Evolutionary conservation across 1,140 invertebrate species (phyloP).

Genomic region (Saccostrea glomerata): DNA sequence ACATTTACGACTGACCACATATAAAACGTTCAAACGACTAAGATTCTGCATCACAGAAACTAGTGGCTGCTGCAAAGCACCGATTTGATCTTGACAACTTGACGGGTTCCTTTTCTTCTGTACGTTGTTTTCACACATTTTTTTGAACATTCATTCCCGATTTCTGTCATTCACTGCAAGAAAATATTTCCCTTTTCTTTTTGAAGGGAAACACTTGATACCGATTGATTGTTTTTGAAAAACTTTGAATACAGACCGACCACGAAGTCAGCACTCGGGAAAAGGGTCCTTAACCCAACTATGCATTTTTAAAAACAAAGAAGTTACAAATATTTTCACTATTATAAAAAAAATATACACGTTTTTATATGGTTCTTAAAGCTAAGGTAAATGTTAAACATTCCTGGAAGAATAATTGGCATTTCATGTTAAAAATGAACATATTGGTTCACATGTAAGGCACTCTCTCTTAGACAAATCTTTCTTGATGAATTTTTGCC

Average conservation of each 20-base stretch:
- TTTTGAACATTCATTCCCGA: background rate
- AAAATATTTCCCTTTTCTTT: background rate
- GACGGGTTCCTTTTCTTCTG: background rate
- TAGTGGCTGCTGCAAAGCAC: background rate
- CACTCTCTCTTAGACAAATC: no score
- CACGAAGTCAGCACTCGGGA: background rate
- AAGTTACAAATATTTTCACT: no score
- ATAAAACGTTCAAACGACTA: background rate
- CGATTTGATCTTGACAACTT: slow-evolving; percentile 18
- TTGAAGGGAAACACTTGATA: background rate
- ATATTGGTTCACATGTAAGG: no score
- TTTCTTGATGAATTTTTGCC: no score
- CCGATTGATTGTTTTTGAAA: background rate
- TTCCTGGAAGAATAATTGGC: no score
- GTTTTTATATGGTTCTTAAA: no score
- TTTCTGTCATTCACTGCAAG: background rate
- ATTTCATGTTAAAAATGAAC: no score
- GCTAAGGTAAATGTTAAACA: no score
- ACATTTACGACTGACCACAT: background rate
- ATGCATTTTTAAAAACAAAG: no score
- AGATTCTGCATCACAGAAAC: background rate
- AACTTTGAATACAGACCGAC: slow-evolving; percentile 12
- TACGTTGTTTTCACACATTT: background rate
- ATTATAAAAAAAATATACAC: no score
- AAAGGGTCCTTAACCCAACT: background rate